A percentile compares a stretch with the other conserved stretches of the same genome.
These are phyloP conservation scores for Oxyura jamaicensis DNA, from an alignment of 2,113 vertebrate genomes.

Conservation along the genomic window DNA sequence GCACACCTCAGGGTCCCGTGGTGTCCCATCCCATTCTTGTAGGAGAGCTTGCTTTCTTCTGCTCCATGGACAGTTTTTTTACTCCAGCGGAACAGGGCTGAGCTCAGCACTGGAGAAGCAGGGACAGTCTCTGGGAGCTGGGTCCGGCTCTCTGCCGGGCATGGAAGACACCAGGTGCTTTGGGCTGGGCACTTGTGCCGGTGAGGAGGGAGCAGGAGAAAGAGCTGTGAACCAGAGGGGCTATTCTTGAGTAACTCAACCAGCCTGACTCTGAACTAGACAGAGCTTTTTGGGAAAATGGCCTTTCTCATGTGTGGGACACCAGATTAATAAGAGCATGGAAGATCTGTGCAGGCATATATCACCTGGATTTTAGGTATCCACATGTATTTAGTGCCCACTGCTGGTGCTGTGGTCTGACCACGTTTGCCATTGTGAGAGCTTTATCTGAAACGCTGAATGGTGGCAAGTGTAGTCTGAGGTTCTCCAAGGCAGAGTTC, in stretches of 20 bases:
- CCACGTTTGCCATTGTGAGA: background rate
- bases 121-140: background rate
- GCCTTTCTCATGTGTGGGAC: background rate
- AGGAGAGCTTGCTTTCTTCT: background rate
- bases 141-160: fast-evolving
- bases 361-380: background rate
- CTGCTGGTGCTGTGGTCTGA: background rate
- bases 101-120: background rate
- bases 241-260: background rate
- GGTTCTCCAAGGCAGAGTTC: background rate
- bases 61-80: background rate
- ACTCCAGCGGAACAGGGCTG: background rate
- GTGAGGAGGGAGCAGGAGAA: background rate
- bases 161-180: fast-evolving
- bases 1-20: fast-evolving
- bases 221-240: background rate
- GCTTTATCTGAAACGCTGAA: background rate
- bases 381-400: background rate
- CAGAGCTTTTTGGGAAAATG: background rate
- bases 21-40: background rate
- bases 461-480: background rate
- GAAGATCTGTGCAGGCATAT: background rate
- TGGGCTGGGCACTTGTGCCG: background rate
- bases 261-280: background rate
- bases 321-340: background rate